phyloP scores from a whole-genome alignment of 2,888 invertebrate species.

The Hyles lineata region DNA sequence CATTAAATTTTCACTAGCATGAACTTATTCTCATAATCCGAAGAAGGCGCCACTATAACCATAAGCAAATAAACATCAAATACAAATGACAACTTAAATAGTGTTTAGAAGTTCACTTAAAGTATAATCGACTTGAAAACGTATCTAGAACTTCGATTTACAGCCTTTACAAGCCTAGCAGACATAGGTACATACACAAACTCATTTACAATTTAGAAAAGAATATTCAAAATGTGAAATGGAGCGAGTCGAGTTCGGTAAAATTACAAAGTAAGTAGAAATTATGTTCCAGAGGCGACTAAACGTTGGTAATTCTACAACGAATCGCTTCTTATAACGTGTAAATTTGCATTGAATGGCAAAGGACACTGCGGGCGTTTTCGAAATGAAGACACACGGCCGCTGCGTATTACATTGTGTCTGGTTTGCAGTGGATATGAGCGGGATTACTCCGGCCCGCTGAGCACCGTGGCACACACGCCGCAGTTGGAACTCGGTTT shows the following conservation, averaged over 20 bases:
- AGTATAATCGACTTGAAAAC: too few species aligned
- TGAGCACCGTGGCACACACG: slow-evolving; percentile 44
- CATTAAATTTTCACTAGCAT: too few species aligned
- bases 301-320: slow-evolving; percentile 82
- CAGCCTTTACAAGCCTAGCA: background rate
- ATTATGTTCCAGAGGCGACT: slow-evolving; percentile 83
- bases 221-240: slow-evolving; percentile 45
- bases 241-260: slow-evolving; percentile 58
- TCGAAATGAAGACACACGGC: slow-evolving; percentile 58
- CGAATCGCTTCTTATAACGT: slow-evolving; percentile 79
- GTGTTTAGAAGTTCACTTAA: too few species aligned
- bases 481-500: slow-evolving; percentile 42
- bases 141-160: too few species aligned
- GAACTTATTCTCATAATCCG: too few species aligned
- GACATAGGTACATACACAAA: background rate
- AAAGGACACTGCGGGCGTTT: slow-evolving; percentile 71
- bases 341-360: slow-evolving; percentile 84
- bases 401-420: slow-evolving; percentile 50
- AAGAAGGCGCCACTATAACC: too few species aligned
- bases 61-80: too few species aligned
- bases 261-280: slow-evolving; percentile 73
- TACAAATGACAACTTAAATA: too few species aligned
- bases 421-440: slow-evolving; percentile 33
- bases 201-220: slow-evolving; percentile 4
- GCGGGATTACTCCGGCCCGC: slow-evolving; percentile 36